Base-by-base conservation (phyloP, 64 coral and sea anemone genomes). In the Actinia equina region DNA sequence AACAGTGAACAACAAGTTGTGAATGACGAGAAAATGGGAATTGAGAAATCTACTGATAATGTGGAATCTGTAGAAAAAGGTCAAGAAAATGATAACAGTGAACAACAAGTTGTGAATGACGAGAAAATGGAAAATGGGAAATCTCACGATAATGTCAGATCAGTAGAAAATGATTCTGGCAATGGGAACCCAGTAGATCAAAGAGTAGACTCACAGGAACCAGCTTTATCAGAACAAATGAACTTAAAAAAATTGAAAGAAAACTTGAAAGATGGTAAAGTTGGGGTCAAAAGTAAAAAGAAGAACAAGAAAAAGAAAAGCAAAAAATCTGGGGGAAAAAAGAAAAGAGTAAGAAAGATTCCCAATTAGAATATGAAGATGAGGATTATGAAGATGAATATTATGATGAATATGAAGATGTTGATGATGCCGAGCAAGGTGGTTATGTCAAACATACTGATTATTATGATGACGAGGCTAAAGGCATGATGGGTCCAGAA, bases 371-470 rank as follows among this genome's bases (percentile, higher is more conserved):
- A 30, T 86, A 60, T 49, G 71, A 77, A 80, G 84, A 87, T 76
- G 87, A 98, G 23, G 86, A 98, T 83, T 37, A 79, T 79, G 82
- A 88, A 86, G 80, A 44, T 85, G 80, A 88, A 52, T 43, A 91
- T 46, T 58, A 71, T 84, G 86, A 86, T 67, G 87, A 94, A n/a
- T 45, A 87, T 80, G 85, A 88, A 51, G 83, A 95, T 59, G 58
- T 67, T 86, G 83, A 94, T 79, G 60, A 90, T 44, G 83, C 67
- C 78, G 86, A 79, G 51, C 62, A 59, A 60, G 89, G 80, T 92
- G 52, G 59, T 86, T 86, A 83, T 67, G 90, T 87, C 55, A 91
- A 93, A 43, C 76, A 92, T 77, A n/a, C 37, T 46, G 83, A 71
- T 17, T 52, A 42, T 79, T 74, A 55, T 80, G 42, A 78, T 67